These are phyloP conservation scores for Pocota personata DNA, from an alignment of 2,888 invertebrate species.

Conservation along the genomic window DNA sequence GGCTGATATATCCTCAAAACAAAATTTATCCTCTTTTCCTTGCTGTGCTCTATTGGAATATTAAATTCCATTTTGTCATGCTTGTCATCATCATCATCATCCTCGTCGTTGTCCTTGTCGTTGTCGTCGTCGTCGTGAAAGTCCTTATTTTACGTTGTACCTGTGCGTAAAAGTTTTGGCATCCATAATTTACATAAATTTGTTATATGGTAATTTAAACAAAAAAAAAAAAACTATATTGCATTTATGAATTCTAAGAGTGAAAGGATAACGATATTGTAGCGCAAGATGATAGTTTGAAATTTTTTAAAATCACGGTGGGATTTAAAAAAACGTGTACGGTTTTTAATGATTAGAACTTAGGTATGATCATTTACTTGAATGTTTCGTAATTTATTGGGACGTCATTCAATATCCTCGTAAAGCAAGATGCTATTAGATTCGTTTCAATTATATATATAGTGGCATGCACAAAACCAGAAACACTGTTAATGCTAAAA, in stretches of 20 bases:
- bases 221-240: background rate
- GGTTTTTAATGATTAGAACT: background rate
- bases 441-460: too few species aligned
- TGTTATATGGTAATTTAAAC: background rate
- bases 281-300: background rate
- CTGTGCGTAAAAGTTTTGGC: conserved; percentile 48
- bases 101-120: conserved; percentile 7
- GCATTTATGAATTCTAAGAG: background rate
- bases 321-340: background rate
- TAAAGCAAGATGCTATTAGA: too few species aligned
- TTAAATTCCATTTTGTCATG: conserved; percentile 69
- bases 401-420: too few species aligned
- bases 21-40: conserved; percentile 27
- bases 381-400: too few species aligned
- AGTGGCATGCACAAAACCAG: too few species aligned
- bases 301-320: background rate
- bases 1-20: conserved; percentile 5
- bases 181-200: conserved; percentile 51
- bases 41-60: conserved; percentile 50
- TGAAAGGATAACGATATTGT: background rate
- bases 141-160: conserved; percentile 12
- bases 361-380: too few species aligned
- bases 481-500: too few species aligned
- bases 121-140: conserved; percentile 11
- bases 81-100: conserved; percentile 41